Conservation (phyloP, 2,888 invertebrate genomes). For the Lasioglossum marginatum region DNA sequence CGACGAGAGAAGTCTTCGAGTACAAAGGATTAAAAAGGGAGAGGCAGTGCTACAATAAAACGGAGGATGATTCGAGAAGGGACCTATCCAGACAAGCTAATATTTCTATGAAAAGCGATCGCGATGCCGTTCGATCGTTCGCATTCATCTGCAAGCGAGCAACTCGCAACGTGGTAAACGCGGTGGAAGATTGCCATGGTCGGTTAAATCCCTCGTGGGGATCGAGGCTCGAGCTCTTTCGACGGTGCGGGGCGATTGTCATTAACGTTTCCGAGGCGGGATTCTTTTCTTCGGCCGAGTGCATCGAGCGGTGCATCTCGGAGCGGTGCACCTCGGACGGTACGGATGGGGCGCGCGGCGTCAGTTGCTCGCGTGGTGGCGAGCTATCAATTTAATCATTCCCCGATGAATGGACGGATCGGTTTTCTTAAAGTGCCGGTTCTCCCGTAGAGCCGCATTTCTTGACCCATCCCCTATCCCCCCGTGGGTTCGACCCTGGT, state of each 20-base stretch:
- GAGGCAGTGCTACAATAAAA: neutral
- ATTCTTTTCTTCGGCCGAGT: neutral
- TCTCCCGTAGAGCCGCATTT: conserved; percentile 45
- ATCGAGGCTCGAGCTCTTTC: neutral
- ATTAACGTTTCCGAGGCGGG: conserved; percentile 2
- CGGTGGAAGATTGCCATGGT: neutral
- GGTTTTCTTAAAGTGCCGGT: conserved; percentile 79
- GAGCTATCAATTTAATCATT: conserved; percentile 74
- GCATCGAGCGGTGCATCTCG: neutral
- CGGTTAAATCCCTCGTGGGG: neutral
- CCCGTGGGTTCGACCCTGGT: neutral
- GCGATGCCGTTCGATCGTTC: neutral
- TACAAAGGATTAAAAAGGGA: neutral
- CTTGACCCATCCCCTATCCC: conserved; percentile 30
- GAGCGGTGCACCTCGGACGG: neutral
- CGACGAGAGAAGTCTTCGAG: neutral
- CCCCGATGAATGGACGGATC: conserved; percentile 75
- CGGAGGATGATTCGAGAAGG: neutral
- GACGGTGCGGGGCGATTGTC: neutral
- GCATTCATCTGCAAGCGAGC: neutral
- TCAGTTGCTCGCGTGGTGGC: conserved; percentile 66
- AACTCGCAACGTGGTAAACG: neutral
- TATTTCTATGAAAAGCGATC: neutral
- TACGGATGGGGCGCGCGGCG: neutral
- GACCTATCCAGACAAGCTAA: neutral